Percentiles rank a stretch among this genome's conserved stretches.
These are phyloP conservation scores for Apodemus agrarius DNA, from an alignment of 2,797 vertebrate species.

Conservation along the genomic window DNA sequence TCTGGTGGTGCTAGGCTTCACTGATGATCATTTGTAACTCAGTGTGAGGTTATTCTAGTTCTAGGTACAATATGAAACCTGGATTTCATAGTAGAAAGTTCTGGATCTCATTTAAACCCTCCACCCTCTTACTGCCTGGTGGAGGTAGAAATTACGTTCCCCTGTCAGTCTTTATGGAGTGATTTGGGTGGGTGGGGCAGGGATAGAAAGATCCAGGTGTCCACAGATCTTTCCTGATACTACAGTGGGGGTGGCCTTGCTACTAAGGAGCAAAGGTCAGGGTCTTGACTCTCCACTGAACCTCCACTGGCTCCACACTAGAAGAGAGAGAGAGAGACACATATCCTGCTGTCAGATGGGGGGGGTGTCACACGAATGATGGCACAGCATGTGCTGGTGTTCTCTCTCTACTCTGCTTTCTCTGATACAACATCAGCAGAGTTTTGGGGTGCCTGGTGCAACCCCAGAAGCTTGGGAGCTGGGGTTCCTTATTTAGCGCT, in stretches of 20 bases:
- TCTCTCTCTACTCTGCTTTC: neutral
- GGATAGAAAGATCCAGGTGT: neutral
- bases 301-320: neutral
- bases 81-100: neutral
- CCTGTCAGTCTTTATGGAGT: neutral
- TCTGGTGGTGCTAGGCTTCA: neutral
- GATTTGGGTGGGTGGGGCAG: neutral
- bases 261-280: neutral
- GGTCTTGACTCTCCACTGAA: neutral
- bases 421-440: neutral
- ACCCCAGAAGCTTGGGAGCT: neutral
- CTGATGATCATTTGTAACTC: neutral
- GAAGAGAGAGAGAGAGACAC: neutral
- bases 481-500: neutral
- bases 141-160: neutral
- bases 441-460: neutral
- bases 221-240: neutral
- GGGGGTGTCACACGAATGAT: neutral
- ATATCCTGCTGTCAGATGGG: neutral
- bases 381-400: neutral
- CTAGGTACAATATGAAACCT: neutral
- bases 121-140: neutral
- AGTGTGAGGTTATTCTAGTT: neutral
- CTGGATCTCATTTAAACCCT: neutral
- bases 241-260: neutral